Conservation (phyloP, 2,113 vertebrate genomes). For the Oryctolagus cuniculus region mOryCun1.1 NC_091432.1:107170501-107171000, state of each 20-base stretch:
- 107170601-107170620: background rate
- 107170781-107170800: slow-evolving; percentile 57
- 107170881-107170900: slow-evolving; percentile 25
- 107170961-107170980: rapidly evolving
- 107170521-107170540: background rate
- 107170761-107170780: slow-evolving; percentile 26
- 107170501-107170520: background rate
- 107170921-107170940: background rate
- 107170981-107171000: background rate
- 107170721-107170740: background rate
- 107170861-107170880: background rate
- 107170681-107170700: slow-evolving; percentile 37
- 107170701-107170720: background rate
- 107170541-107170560: background rate
- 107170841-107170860: background rate
- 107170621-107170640: slow-evolving; percentile 27
- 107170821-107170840: slow-evolving; percentile 57
- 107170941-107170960: rapidly evolving
- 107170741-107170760: slow-evolving; percentile 10
- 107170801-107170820: slow-evolving; percentile 49
- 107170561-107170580: slow-evolving; percentile 9
- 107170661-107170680: slow-evolving; percentile 13
- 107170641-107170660: slow-evolving; percentile 5
- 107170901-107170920: slow-evolving; percentile 36
- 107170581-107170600: background rate